A percentile compares a stretch with the other conserved stretches of the same genome.
phyloP scores from a whole-genome alignment of 1,140 invertebrate genomes.

The Drosophila chauvacae region DNA sequence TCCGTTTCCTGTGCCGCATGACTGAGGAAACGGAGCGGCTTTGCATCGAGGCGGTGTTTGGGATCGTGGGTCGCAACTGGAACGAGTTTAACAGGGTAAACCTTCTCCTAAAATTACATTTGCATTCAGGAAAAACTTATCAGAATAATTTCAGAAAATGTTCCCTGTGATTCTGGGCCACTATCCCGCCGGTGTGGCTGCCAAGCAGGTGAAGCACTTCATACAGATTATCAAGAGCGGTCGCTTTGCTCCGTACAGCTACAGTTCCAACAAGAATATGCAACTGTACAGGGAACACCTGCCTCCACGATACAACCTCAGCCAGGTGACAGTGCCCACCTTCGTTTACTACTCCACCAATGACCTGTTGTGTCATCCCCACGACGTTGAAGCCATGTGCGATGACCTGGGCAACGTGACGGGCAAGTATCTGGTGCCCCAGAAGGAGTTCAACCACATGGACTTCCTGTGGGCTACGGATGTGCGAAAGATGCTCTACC shows the following conservation, averaged over 20 bases:
- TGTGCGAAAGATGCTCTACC: conserved; percentile 86
- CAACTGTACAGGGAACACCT: conserved; percentile 84
- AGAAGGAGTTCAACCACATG: conserved; percentile 87
- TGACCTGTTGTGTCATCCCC: conserved; percentile 87
- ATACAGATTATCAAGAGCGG: conserved; percentile 79
- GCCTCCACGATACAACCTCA: conserved; percentile 87
- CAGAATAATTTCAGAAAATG: conserved; percentile 85
- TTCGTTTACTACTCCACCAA: conserved; percentile 87
- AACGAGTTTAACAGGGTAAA: conserved; percentile 78
- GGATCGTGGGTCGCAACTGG: conserved; percentile 81
- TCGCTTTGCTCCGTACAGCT: conserved; percentile 78
- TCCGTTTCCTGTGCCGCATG: conserved; percentile 81
- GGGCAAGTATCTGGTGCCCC: conserved; percentile 86
- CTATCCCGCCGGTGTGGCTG: conserved; percentile 85
- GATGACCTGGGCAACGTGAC: conserved; percentile 85
- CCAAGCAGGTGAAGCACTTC: conserved; percentile 83
- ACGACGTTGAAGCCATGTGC: conserved; percentile 87
- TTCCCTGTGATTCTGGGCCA: conserved; percentile 90
- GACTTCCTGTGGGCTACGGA: conserved; percentile 89
- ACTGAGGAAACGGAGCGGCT: conserved; percentile 79
- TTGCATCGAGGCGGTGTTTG: conserved; percentile 81
- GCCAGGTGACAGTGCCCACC: conserved; percentile 88
- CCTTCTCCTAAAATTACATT: conserved; percentile 51
- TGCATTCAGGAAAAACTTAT: accelerated
- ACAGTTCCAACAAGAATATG: conserved; percentile 84